Percentiles rank a stretch among this genome's conserved stretches.
These are phyloP conservation scores for Myripristis murdjan DNA, from an alignment of 2,797 vertebrate genomes.

Conservation along the genomic window DNA sequence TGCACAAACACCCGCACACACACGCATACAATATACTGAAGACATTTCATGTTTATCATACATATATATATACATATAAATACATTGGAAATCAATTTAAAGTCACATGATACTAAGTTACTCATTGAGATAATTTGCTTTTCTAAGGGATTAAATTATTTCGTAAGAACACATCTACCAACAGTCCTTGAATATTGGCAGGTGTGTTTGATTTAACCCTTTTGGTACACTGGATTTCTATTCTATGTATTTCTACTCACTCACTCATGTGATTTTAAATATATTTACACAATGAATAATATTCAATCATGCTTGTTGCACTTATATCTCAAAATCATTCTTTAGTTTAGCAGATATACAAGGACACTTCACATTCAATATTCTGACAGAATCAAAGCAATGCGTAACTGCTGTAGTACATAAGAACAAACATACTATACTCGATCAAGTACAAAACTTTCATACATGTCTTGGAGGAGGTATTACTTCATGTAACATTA, in stretches of 20 bases:
- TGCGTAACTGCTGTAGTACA: slow-evolving; percentile 23
- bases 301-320: slow-evolving; percentile 49
- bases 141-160: slow-evolving; percentile 31
- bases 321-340: slow-evolving; percentile 4
- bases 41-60: slow-evolving; percentile 51
- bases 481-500: slow-evolving; percentile 35
- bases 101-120: slow-evolving; percentile 49
- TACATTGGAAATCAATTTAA: slow-evolving; percentile 52
- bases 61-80: slow-evolving; percentile 65
- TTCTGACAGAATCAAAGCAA: slow-evolving; percentile 44
- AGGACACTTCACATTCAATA: slow-evolving; percentile 60
- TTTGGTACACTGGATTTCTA: slow-evolving; percentile 21
- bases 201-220: slow-evolving; percentile 27
- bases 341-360: slow-evolving; percentile 41
- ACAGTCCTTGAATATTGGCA: slow-evolving; percentile 34
- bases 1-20: slow-evolving; percentile 4
- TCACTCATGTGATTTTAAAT: slow-evolving; percentile 31
- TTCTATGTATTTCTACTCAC: slow-evolving; percentile 7
- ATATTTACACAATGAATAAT: slow-evolving; percentile 61
- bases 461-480: slow-evolving; percentile 24
- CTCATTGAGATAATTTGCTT: slow-evolving; percentile 15
- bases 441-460: slow-evolving; percentile 34
- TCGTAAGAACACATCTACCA: slow-evolving; percentile 45
- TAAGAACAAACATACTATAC: slow-evolving; percentile 39
- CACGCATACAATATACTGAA: slow-evolving; percentile 46